These are phyloP conservation scores for Nemapogon koenigi DNA, from an alignment of 2,888 invertebrate genomes.

Conservation along the genomic window DNA sequence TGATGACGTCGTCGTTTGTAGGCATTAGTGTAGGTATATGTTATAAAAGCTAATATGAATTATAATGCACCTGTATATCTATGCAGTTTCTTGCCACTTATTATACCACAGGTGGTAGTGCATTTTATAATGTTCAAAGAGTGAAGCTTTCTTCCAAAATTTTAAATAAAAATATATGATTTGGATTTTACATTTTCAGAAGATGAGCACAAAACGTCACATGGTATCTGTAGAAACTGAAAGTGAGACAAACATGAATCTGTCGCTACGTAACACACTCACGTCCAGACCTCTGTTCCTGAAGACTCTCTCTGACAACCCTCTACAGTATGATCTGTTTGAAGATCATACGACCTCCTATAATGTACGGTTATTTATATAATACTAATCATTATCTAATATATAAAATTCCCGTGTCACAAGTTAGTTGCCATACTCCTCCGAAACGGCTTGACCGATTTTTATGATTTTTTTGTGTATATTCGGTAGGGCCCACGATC, in stretches of 20 bases:
- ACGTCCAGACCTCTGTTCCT: conserved; percentile 28
- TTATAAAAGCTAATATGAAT: not conserved
- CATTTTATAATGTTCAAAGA: not conserved
- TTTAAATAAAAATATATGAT: not conserved
- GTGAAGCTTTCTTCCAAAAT: not conserved
- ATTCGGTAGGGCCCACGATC: no score
- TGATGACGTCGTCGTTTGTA: no score
- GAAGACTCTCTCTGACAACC: conserved; percentile 39
- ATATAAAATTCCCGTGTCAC: no score
- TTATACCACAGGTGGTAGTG: not conserved
- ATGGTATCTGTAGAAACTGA: conserved; percentile 3
- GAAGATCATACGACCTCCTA: no score
- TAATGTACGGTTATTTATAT: no score
- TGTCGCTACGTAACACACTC: conserved; percentile 8
- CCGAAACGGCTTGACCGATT: no score
- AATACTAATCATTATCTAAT: no score
- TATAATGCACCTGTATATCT: not conserved
- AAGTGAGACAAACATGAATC: not conserved
- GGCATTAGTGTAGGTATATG: no score
- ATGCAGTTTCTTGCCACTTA: not conserved
- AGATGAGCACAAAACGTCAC: not conserved
- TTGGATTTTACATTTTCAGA: not conserved
- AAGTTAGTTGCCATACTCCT: no score
- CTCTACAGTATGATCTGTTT: conserved; percentile 33
- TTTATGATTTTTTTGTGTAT: no score